phyloP scores from a whole-genome alignment of 2,113 vertebrate species.

The Callithrix jacchus region DNA sequence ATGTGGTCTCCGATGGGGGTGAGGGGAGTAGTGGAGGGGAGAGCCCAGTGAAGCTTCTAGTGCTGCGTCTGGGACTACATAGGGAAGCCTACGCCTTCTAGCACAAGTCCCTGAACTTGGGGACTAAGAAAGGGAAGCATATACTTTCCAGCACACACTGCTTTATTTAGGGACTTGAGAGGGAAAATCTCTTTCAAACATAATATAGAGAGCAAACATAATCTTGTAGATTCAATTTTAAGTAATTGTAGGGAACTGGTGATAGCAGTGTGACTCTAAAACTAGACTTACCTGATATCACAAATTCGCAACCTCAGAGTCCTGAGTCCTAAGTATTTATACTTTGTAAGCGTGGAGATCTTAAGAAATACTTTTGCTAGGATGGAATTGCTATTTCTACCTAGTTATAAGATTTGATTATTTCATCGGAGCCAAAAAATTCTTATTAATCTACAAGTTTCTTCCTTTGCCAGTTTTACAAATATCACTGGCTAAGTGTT shows the following conservation, averaged over 20 bases:
- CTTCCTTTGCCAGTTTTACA: not conserved
- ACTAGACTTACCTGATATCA: not conserved
- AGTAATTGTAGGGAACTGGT: not conserved
- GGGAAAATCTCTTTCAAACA: not conserved
- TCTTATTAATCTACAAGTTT: not conserved
- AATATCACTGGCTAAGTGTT: not conserved
- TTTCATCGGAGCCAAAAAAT: not conserved
- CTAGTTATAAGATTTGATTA: not conserved
- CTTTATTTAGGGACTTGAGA: not conserved
- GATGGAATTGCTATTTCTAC: not conserved
- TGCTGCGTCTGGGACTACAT: not conserved
- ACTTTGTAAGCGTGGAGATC: not conserved
- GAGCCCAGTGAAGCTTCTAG: too few relatives aligned
- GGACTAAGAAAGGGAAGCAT: too few relatives aligned
- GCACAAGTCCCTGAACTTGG: not conserved
- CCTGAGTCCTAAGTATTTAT: not conserved
- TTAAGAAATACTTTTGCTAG: conserved; percentile 15
- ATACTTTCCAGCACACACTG: not conserved
- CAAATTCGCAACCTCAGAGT: not conserved
- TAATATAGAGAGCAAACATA: not conserved
- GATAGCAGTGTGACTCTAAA: not conserved
- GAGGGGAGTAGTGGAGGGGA: too few relatives aligned
- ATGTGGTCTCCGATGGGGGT: not conserved
- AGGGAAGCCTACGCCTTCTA: not conserved
- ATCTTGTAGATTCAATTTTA: not conserved